These are phyloP conservation scores for Alentia gelatinosa DNA, from an alignment of 2,888 invertebrate genomes.

Conservation along the genomic window DNA sequence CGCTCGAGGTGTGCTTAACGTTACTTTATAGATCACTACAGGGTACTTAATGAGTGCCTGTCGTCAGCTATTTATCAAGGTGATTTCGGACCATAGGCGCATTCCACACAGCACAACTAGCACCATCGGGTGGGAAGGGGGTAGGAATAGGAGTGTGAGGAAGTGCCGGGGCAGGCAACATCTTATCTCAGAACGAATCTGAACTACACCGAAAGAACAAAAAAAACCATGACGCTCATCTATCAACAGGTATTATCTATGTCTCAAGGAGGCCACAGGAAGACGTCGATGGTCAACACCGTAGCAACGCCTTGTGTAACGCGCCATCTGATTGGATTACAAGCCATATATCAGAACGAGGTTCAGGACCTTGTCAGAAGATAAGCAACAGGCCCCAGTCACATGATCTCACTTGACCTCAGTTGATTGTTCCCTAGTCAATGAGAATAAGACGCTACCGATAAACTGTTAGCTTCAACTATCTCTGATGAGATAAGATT, in stretches of 20 bases:
- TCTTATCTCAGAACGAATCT: no score
- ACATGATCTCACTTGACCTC: neutral
- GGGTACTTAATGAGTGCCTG: neutral
- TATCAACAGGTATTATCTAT: neutral
- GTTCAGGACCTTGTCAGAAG: constrained; percentile 32
- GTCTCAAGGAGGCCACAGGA: constrained; percentile 29
- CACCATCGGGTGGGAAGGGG: no score
- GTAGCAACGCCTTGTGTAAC: neutral
- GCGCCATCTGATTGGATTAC: neutral
- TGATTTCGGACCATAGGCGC: neutral
- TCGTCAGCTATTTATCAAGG: neutral
- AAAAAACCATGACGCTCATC: no score
- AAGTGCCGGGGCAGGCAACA: no score
- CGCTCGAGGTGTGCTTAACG: neutral
- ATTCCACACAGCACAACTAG: no score
- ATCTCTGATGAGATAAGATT: no score
- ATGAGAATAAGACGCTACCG: no score
- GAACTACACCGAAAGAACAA: no score
- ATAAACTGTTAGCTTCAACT: no score
- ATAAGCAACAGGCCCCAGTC: neutral
- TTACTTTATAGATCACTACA: neutral
- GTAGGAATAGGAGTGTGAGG: no score
- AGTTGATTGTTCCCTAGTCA: constrained; percentile 13
- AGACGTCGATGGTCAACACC: constrained; percentile 3
- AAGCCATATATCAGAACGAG: constrained; percentile 13